Evolutionary conservation across 2,797 vertebrate species (phyloP).

Genomic region (Pseudopleuronectes americanus): DNA sequence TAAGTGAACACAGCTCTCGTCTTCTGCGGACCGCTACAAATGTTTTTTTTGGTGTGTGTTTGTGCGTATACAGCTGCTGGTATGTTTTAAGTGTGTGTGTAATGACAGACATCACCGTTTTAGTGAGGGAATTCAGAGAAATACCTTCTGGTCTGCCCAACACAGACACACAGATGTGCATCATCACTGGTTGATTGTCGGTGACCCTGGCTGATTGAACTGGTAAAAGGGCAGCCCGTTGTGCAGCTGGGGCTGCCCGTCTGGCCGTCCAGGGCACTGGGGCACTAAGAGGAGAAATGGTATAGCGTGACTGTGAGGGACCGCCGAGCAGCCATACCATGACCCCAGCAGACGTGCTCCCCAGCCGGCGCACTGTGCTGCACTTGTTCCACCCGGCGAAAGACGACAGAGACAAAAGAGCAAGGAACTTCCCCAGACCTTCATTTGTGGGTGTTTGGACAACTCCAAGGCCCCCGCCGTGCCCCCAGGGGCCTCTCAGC

Average conservation of each 20-base stretch:
- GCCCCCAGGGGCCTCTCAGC: constrained; percentile 69
- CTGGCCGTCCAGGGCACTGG: constrained; percentile 47
- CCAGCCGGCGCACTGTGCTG: constrained; percentile 73
- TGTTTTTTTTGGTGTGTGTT: not conserved
- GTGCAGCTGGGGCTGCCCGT: constrained; percentile 69
- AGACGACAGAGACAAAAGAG: constrained; percentile 62
- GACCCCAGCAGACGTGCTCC: constrained; percentile 69
- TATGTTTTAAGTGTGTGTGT: constrained; percentile 2
- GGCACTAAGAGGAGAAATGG: constrained; percentile 55
- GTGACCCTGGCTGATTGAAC: constrained; percentile 77
- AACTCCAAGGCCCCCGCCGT: constrained; percentile 75
- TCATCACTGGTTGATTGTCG: constrained; percentile 76
- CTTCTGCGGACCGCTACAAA: constrained; percentile 10
- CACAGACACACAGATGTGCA: constrained; percentile 76
- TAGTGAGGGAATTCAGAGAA: constrained; percentile 38
- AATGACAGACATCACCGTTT: constrained; percentile 28
- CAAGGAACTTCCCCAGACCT: constrained; percentile 75
- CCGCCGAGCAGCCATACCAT: constrained; percentile 51
- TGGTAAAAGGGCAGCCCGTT: constrained; percentile 68
- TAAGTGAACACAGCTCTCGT: constrained; percentile 54
- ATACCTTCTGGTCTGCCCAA: constrained; percentile 50
- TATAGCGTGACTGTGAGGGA: constrained; percentile 72
- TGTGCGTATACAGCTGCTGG: constrained; percentile 2
- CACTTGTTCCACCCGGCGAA: constrained; percentile 78
- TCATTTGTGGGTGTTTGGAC: constrained; percentile 82